Conservation (phyloP, 2,113 vertebrate genomes). For the Eulacestoma nigropectus region DNA sequence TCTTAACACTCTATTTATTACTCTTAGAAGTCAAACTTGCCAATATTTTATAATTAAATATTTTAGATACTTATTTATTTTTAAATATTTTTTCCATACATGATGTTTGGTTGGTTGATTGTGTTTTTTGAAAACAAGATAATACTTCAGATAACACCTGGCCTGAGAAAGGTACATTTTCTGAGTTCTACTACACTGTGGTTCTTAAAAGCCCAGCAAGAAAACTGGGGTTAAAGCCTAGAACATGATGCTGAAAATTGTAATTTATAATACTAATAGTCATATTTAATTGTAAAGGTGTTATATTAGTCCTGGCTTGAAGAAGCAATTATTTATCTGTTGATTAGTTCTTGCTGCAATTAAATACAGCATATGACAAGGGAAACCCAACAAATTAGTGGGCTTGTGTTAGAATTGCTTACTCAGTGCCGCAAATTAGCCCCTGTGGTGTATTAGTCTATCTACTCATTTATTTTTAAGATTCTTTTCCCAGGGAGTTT, state of each 20-base stretch:
- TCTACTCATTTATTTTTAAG: constrained; percentile 21
- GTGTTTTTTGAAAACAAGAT: not conserved
- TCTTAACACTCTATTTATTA: not conserved
- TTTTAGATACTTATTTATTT: not conserved
- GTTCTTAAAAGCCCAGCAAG: not conserved
- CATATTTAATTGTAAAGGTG: not conserved
- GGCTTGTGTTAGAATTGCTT: not conserved
- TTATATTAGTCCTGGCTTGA: not conserved
- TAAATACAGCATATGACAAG: not conserved
- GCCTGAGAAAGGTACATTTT: not conserved
- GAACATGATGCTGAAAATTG: not conserved
- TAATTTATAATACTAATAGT: not conserved
- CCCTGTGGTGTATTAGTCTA: not conserved
- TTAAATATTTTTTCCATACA: not conserved
- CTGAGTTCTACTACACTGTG: not conserved
- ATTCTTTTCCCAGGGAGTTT: not conserved
- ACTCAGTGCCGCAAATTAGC: not conserved
- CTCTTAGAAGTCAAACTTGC: not conserved
- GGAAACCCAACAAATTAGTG: not conserved
- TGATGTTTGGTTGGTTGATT: not conserved
- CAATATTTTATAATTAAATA: not conserved
- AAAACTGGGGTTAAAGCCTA: not conserved
- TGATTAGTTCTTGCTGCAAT: not conserved
- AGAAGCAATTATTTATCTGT: not conserved
- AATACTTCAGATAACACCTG: not conserved